Percentiles rank a stretch among this genome's conserved stretches.
Evolutionary conservation across 2,113 vertebrate genomes (phyloP).

Genomic region (Anas platyrhynchos): DNA sequence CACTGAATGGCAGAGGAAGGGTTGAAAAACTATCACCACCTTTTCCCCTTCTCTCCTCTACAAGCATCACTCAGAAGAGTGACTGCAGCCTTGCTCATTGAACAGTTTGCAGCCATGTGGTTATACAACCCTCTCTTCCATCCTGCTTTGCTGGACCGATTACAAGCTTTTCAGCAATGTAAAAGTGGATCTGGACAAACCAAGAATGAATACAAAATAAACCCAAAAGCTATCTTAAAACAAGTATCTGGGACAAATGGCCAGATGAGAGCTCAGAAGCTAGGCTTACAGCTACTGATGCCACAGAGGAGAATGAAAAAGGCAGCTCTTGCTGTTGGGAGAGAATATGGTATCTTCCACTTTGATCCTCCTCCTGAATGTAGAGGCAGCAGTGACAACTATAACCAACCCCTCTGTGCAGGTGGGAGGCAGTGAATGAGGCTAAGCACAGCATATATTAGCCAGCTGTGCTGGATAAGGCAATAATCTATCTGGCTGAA

Average conservation of each 20-base stretch:
- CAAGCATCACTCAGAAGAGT: not conserved
- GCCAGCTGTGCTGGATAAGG: not conserved
- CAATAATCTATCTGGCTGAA: not conserved
- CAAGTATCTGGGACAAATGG: not conserved
- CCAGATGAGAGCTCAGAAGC: not conserved
- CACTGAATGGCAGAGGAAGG: not conserved
- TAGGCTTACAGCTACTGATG: not conserved
- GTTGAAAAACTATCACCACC: not conserved
- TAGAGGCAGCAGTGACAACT: fast-evolving
- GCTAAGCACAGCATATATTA: not conserved
- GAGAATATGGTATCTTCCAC: not conserved
- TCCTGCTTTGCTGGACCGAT: not conserved
- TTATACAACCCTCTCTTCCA: not conserved
- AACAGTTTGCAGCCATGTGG: not conserved
- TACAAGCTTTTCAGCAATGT: not conserved
- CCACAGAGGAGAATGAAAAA: not conserved
- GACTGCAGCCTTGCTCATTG: fast-evolving
- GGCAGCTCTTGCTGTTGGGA: not conserved
- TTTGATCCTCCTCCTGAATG: not conserved
- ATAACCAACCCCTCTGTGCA: not conserved
- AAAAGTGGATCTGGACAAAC: not conserved
- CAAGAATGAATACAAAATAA: not conserved
- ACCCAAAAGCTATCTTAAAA: not conserved
- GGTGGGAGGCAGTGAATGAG: not conserved
- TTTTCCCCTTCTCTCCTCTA: not conserved